These are phyloP conservation scores for Drosophila formosana DNA, from an alignment of 2,888 invertebrate species.

Conservation along the genomic window DNA sequence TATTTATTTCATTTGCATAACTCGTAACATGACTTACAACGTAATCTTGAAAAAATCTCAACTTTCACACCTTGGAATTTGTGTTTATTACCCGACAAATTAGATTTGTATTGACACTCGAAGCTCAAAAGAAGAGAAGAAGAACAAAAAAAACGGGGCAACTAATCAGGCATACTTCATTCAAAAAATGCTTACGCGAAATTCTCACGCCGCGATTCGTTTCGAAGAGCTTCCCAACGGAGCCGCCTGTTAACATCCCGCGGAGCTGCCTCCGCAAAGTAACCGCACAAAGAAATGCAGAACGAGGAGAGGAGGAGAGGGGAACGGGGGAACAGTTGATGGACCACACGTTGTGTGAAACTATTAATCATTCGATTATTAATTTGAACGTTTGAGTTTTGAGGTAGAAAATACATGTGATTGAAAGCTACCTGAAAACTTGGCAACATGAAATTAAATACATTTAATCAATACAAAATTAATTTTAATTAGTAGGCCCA, in stretches of 20 bases:
- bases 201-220: slow-evolving; percentile 44
- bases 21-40: not conserved
- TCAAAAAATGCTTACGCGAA: slow-evolving; percentile 41
- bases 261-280: slow-evolving; percentile 47
- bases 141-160: slow-evolving; percentile 16
- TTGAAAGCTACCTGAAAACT: slow-evolving; percentile 37
- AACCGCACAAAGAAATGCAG: slow-evolving; percentile 3
- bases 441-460: slow-evolving; percentile 35
- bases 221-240: slow-evolving; percentile 33
- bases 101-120: slow-evolving; percentile 30
- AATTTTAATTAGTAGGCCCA: slow-evolving; percentile 50
- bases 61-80: slow-evolving; percentile 10
- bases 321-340: not conserved
- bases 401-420: slow-evolving; percentile 10
- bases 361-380: slow-evolving; percentile 62
- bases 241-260: slow-evolving; percentile 48
- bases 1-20: no score
- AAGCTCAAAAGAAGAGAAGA: not conserved
- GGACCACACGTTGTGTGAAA: slow-evolving; percentile 53
- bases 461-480: slow-evolving; percentile 48
- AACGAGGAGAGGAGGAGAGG: not conserved
- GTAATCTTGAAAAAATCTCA: not conserved
- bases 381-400: slow-evolving; percentile 14
- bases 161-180: slow-evolving; percentile 65
- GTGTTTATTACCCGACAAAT: slow-evolving; percentile 1